Evolutionary conservation across 2,888 invertebrate genomes (phyloP).

Genomic region (Rotaria macrura): DNA sequence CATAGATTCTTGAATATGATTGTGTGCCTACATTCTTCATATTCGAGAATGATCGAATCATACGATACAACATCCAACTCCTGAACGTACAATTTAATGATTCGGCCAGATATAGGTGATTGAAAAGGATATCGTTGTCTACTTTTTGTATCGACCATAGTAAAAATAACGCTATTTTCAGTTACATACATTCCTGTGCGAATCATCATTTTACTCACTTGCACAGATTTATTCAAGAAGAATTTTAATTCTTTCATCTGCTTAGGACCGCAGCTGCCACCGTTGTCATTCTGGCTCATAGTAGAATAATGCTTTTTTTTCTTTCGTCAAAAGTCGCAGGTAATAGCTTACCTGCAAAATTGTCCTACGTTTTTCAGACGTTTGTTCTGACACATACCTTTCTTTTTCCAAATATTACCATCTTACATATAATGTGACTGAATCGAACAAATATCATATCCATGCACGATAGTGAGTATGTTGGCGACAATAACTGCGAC

Average conservation of each 20-base stretch:
- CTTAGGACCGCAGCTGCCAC: no score
- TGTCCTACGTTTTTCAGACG: no score
- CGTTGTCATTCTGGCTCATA: no score
- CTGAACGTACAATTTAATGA: neutral
- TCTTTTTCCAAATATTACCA: no score
- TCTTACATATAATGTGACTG: no score
- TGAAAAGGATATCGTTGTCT: neutral
- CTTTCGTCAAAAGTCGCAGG: no score
- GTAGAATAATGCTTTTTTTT: no score
- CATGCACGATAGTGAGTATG: no score
- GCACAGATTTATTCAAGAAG: neutral
- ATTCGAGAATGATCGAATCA: constrained; percentile 6
- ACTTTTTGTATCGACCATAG: neutral
- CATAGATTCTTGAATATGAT: constrained; percentile 26
- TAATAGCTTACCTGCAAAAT: no score
- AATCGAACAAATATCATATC: no score
- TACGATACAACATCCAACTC: neutral
- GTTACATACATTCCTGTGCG: neutral
- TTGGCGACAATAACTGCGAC: no score
- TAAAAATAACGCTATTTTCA: neutral
- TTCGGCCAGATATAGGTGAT: neutral
- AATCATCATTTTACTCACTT: neutral
- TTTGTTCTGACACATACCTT: no score
- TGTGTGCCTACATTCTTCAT: constrained; percentile 26
- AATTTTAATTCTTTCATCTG: neutral